Evolutionary conservation across 2,888 invertebrate genomes (phyloP).

Genomic region (Sympetrum striolatum): DNA sequence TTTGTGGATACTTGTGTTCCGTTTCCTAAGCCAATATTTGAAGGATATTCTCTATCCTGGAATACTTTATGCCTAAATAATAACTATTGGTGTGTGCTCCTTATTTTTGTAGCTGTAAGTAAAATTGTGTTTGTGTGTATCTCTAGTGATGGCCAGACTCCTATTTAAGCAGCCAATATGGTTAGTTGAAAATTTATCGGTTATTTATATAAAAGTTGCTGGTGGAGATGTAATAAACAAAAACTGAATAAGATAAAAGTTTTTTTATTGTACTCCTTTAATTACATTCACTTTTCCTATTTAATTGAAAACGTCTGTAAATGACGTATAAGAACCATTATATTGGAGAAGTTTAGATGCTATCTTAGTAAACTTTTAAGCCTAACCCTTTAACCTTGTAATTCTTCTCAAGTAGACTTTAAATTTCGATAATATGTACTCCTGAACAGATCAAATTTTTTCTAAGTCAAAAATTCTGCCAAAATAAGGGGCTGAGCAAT

Average conservation of each 20-base stretch:
- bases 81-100: conserved; percentile 19
- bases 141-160: conserved; percentile 30
- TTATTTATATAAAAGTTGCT: conserved; percentile 11
- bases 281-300: not conserved
- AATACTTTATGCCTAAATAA: not conserved
- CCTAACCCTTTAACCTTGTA: too few species aligned
- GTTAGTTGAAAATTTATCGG: conserved; percentile 5
- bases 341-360: too few species aligned
- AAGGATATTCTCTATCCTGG: not conserved
- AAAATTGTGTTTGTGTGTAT: conserved; percentile 23
- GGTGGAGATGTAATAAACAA: conserved; percentile 10
- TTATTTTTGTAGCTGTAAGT: conserved; percentile 32
- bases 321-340: too few species aligned
- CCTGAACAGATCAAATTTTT: too few species aligned
- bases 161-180: conserved; percentile 8
- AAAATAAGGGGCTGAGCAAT: too few species aligned
- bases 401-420: too few species aligned
- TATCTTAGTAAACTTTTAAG: too few species aligned
- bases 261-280: not conserved
- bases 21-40: not conserved
- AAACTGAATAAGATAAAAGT: not conserved
- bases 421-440: too few species aligned
- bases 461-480: too few species aligned
- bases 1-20: conserved; percentile 1
- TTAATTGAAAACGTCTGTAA: too few species aligned